These are phyloP conservation scores for Orientallactaga sibirica DNA, from an alignment of 2,797 vertebrate genomes.

Conservation along the genomic window DNA sequence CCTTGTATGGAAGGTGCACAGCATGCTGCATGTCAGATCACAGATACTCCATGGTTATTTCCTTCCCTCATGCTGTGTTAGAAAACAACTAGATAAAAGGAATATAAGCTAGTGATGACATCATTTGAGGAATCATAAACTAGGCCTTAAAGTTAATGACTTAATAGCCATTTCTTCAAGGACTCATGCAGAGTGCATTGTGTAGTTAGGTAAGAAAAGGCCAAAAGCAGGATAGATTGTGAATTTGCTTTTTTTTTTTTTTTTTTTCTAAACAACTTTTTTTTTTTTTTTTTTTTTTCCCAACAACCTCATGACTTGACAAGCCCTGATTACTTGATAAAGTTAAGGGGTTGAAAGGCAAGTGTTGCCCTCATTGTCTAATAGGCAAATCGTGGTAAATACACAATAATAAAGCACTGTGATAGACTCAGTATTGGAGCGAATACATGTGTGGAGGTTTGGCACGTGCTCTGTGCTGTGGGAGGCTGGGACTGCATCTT, in stretches of 20 bases:
- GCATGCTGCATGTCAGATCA: not conserved
- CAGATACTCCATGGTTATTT: not conserved
- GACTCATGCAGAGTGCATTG: conserved; percentile 5
- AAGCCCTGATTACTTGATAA: conserved; percentile 16
- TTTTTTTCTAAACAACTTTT: not conserved
- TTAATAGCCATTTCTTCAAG: not conserved
- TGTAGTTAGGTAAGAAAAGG: conserved; percentile 30
- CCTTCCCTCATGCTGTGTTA: conserved; percentile 25
- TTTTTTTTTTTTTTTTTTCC: not conserved
- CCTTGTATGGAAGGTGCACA: not conserved
- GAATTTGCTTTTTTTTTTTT: too few relatives aligned
- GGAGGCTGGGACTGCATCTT: not conserved
- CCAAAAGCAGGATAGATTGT: conserved; percentile 16
- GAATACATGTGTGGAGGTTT: not conserved
- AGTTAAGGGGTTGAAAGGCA: conserved; percentile 25
- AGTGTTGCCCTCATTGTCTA: not conserved
- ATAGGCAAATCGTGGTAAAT: not conserved
- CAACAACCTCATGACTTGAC: not conserved
- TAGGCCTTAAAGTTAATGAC: not conserved
- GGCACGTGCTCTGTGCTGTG: not conserved
- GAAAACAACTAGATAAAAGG: not conserved
- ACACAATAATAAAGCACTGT: not conserved
- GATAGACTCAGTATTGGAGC: not conserved
- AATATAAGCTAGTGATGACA: conserved; percentile 33
- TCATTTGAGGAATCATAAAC: conserved; percentile 27